A percentile compares a stretch with the other conserved stretches of the same genome.
These are phyloP conservation scores for Alfaro cultratus DNA, from an alignment of 2,797 vertebrate species.

Conservation along the genomic window DNA sequence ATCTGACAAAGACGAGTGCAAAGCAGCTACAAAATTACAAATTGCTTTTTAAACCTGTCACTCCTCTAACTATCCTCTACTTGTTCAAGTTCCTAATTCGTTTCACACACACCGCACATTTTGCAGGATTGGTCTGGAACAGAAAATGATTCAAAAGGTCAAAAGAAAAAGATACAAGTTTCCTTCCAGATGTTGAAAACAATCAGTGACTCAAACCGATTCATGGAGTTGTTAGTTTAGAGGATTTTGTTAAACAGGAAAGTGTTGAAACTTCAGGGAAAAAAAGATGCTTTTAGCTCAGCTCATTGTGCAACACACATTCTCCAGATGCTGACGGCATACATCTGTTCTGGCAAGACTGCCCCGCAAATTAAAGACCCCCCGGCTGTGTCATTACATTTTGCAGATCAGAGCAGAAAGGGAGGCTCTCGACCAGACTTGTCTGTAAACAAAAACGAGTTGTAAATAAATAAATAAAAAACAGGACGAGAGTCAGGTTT, in stretches of 20 bases:
- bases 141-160: neutral
- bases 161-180: neutral
- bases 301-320: neutral
- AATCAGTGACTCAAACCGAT: neutral
- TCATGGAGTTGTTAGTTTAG: neutral
- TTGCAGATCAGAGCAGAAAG: conserved; percentile 30
- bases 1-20: neutral
- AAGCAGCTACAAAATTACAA: neutral
- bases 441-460: conserved; percentile 19
- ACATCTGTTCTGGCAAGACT: conserved; percentile 23
- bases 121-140: neutral
- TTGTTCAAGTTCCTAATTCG: neutral
- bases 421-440: neutral
- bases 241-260: neutral
- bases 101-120: neutral
- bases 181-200: neutral
- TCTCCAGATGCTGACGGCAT: neutral
- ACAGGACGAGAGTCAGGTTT: neutral
- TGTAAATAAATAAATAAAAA: neutral
- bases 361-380: conserved; percentile 25
- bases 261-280: conserved; percentile 2
- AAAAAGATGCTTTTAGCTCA: neutral
- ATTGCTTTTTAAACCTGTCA: neutral
- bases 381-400: conserved; percentile 27
- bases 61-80: neutral